These are phyloP conservation scores for Brachyrhaphis roseni DNA, from an alignment of 2,797 vertebrate species.

Conservation along the genomic window DNA sequence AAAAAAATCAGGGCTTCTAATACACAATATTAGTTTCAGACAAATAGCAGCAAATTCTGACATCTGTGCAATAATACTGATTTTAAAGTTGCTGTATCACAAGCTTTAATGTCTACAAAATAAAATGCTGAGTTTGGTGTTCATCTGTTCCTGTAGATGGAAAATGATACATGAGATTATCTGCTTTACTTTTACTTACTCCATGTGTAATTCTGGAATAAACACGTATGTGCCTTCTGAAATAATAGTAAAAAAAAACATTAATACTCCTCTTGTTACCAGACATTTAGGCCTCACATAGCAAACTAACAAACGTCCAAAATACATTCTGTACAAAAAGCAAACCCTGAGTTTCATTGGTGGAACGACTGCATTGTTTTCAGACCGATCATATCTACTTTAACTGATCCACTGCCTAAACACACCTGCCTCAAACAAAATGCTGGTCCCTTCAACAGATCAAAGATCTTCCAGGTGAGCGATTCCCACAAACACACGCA, in stretches of 20 bases:
- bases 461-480: conserved; percentile 19
- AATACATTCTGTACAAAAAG: conserved; percentile 66
- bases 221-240: conserved; percentile 1
- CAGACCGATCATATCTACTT: not conserved
- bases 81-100: not conserved
- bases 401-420: conserved; percentile 24
- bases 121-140: conserved; percentile 19
- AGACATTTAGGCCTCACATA: conserved; percentile 24
- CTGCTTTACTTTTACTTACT: not conserved
- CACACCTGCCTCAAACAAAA: conserved; percentile 1
- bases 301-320: conserved; percentile 32
- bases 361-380: conserved; percentile 29
- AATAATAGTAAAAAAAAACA: not conserved
- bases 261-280: not conserved
- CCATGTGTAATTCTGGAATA: conserved; percentile 1
- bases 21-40: not conserved
- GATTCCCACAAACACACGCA: conserved; percentile 11
- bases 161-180: not conserved
- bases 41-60: not conserved
- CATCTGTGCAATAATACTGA: not conserved
- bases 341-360: conserved; percentile 74
- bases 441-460: conserved; percentile 33
- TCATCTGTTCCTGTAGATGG: conserved; percentile 4
- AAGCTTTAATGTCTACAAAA: not conserved
- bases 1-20: not conserved